A percentile compares a stretch with the other conserved stretches of the same genome.
These are phyloP conservation scores for Brenthis ino DNA, from an alignment of 2,888 invertebrate species.

Conservation along the genomic window DNA sequence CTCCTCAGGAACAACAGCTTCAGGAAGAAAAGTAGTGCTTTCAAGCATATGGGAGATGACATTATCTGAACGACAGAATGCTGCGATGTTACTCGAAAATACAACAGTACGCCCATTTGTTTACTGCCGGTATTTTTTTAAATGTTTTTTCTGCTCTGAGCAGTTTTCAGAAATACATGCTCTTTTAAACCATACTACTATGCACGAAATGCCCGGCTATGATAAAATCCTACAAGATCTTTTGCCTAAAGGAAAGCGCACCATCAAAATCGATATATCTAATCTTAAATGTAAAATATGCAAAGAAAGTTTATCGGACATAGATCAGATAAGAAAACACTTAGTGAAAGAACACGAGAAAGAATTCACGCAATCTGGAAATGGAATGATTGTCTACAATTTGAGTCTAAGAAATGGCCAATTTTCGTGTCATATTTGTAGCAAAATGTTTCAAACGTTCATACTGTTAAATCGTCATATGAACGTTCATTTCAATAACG, in stretches of 20 bases:
- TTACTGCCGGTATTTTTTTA: slow-evolving; percentile 65
- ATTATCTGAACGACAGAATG: slow-evolving; percentile 64
- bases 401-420: slow-evolving; percentile 54
- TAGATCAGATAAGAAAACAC: slow-evolving; percentile 57
- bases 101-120: slow-evolving; percentile 62
- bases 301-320: slow-evolving; percentile 43
- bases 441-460: slow-evolving; percentile 62
- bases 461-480: slow-evolving; percentile 67
- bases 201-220: slow-evolving; percentile 55
- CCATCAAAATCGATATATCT: slow-evolving; percentile 67
- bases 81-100: slow-evolving; percentile 56
- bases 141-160: slow-evolving; percentile 66
- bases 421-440: slow-evolving; percentile 61
- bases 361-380: slow-evolving; percentile 59
- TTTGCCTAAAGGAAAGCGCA: slow-evolving; percentile 62
- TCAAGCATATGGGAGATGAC: slow-evolving; percentile 70
- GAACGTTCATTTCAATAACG: slow-evolving; percentile 70
- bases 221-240: slow-evolving; percentile 54
- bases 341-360: slow-evolving; percentile 51
- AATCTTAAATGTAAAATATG: slow-evolving; percentile 63
- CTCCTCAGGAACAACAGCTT: slow-evolving; percentile 38
- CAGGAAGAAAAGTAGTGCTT: slow-evolving; percentile 52
- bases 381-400: slow-evolving; percentile 62
- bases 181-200: slow-evolving; percentile 53
- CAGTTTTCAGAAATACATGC: slow-evolving; percentile 56